Percentiles rank a stretch among this genome's conserved stretches.
Evolutionary conservation across 1,140 invertebrate species (phyloP).

Genomic region (Polypedilum vanderplanki): DNA sequence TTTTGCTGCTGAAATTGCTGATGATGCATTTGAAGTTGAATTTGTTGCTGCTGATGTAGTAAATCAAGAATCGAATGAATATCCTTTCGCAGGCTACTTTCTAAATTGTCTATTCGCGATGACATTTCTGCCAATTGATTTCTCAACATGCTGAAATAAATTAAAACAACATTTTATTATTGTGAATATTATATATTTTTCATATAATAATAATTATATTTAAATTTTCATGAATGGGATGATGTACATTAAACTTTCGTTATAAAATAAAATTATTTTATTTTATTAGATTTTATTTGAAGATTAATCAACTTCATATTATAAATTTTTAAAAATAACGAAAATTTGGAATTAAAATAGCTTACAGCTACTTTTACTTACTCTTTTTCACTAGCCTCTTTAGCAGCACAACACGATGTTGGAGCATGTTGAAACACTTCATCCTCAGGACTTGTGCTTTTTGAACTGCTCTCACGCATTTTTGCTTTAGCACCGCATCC

Average conservation of each 20-base stretch:
- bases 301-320: too few relatives aligned
- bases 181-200: too few relatives aligned
- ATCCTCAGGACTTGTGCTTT: not conserved
- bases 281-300: too few relatives aligned
- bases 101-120: constrained; percentile 31
- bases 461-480: not conserved
- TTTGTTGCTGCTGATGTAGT: constrained; percentile 31
- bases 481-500: constrained; percentile 3
- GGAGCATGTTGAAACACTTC: constrained; percentile 7
- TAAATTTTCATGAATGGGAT: too few relatives aligned
- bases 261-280: too few relatives aligned
- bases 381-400: constrained; percentile 15
- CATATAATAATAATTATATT: too few relatives aligned
- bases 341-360: too few relatives aligned
- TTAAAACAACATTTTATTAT: too few relatives aligned
- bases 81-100: constrained; percentile 31
- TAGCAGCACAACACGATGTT: not conserved
- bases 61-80: constrained; percentile 32
- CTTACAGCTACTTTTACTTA: too few relatives aligned
- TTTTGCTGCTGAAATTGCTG: constrained; percentile 31
- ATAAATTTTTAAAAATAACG: too few relatives aligned
- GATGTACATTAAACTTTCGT: too few relatives aligned
- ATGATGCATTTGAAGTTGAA: constrained; percentile 31
- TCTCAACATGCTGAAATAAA: constrained; percentile 30
- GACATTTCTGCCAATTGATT: constrained; percentile 31